A percentile compares a stretch with the other conserved stretches of the same genome.
These are phyloP conservation scores for Montipora foliosa DNA, from an alignment of 64 coral and sea anemone species.

Conservation along the genomic window DNA sequence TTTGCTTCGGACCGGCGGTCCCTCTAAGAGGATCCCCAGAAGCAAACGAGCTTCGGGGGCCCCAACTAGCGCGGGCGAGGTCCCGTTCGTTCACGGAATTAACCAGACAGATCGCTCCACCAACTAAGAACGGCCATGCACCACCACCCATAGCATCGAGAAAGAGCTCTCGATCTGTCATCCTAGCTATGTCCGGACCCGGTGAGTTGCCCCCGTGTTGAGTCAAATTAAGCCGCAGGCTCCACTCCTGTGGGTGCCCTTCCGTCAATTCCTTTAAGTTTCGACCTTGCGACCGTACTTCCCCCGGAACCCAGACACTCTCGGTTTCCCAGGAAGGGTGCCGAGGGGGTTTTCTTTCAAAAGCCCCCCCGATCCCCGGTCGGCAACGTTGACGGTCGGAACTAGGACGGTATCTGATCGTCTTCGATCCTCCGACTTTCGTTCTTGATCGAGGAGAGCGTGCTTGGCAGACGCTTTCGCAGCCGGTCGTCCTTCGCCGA, in stretches of 20 bases:
- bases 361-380: constrained; percentile 36
- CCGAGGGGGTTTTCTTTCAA: constrained; percentile 11
- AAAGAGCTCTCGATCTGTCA: background rate
- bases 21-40: constrained; percentile 63
- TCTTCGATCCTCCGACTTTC: constrained; percentile 71
- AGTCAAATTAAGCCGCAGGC: too few species aligned
- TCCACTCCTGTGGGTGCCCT: too few species aligned
- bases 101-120: constrained; percentile 56
- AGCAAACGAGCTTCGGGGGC: background rate
- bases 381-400: constrained; percentile 44
- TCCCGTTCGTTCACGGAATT: constrained; percentile 67
- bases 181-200: too few species aligned
- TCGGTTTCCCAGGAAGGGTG: constrained; percentile 19
- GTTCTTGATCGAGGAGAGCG: constrained; percentile 54
- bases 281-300: background rate
- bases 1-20: constrained; percentile 59
- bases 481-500: constrained; percentile 41
- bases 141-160: constrained; percentile 68
- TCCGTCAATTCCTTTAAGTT: too few species aligned
- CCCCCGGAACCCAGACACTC: constrained; percentile 62
- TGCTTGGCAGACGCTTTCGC: constrained; percentile 66
- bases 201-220: too few species aligned
- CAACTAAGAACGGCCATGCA: constrained; percentile 72
- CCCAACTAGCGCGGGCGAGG: constrained; percentile 46
- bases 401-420: constrained; percentile 74